Evolutionary conservation across 2,113 vertebrate genomes (phyloP).

Genomic region (Tetrao urogallus): DNA sequence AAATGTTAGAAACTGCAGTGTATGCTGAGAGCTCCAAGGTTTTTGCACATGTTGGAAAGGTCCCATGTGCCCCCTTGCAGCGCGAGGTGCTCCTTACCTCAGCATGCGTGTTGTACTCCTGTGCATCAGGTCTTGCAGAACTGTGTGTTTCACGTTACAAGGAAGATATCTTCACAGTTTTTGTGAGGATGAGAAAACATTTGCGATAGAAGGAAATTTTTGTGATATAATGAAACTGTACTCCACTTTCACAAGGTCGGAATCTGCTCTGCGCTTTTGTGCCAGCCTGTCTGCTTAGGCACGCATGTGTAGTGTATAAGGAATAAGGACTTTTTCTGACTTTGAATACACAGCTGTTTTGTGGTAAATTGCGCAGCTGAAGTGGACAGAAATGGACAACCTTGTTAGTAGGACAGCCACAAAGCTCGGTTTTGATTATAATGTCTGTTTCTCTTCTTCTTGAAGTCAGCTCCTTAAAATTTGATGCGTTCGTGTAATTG

Average conservation of each 20-base stretch:
- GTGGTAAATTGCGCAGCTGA: slow-evolving; percentile 29
- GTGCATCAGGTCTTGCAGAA: background rate
- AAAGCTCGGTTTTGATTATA: slow-evolving; percentile 72
- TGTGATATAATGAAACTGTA: accelerated
- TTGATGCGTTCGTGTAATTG: slow-evolving; percentile 52
- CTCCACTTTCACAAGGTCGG: background rate
- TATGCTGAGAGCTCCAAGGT: background rate
- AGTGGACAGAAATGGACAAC: slow-evolving; percentile 44
- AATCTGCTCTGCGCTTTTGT: background rate
- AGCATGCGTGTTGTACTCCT: background rate
- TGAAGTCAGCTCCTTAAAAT: slow-evolving; percentile 58
- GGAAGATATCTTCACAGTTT: background rate
- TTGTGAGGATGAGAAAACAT: background rate
- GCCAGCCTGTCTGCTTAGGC: background rate
- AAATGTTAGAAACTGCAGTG: background rate
- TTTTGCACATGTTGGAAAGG: background rate
- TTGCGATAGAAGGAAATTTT: background rate
- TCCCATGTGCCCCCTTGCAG: background rate
- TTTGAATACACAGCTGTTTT: slow-evolving; percentile 55
- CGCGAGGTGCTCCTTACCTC: background rate
- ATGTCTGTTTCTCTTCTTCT: slow-evolving; percentile 52
- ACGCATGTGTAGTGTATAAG: background rate
- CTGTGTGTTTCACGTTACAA: background rate
- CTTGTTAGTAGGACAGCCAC: slow-evolving; percentile 57
- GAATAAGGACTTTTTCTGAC: slow-evolving; percentile 2